Evolutionary conservation across 2,113 vertebrate species (phyloP), one percentile per base, ranked within the genome.

Genomic region (Nothobranchius kuhntae): DNA sequence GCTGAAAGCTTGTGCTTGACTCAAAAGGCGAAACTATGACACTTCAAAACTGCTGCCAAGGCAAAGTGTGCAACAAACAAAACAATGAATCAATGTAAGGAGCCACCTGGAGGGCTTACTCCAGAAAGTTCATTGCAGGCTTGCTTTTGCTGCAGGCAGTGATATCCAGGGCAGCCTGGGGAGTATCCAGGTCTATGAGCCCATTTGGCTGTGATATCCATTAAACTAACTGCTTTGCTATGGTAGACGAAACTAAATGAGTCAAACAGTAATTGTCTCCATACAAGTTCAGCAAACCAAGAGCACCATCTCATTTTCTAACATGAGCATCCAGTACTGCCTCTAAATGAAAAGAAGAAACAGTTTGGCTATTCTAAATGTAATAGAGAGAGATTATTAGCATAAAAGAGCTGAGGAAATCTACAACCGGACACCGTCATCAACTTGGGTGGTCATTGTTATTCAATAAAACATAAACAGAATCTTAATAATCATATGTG

Each of bases 61-160:
- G 91, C 78, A 90, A 91, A 91, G 78, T 76, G 80, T 75, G 30
- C 63, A 69, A 68, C 80, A 83, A 83, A 83, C 66, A 78, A 82
- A 80, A 82, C 81, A 74, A 91, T 90, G 89, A 92, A 91, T 92
- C 86, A 91, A 73, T 46, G 67, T 65, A 61, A 78, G 68, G 62
- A 86, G 86, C 88, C 88, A 90, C 91, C 89, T 90, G 90, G 82
- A 88, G 70, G 72, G 85, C 73, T 75, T 66, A 64, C 70, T 81
- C 64, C 65, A 57, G 71, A 78, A 82, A 80, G 87, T 83, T 83
- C 79, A 87, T 75, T 54, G 80, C 69, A 61, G 56, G 51, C 74
- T 66, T 55, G 65, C 56, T 75, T 77, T 56, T 68, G 47, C 61
- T 58, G 57, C 54, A 69, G 61, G 84, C 77, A 67, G 60, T 80